Conservation (phyloP, 2,797 vertebrate species). For the Silurus lanzhouensis region DNA sequence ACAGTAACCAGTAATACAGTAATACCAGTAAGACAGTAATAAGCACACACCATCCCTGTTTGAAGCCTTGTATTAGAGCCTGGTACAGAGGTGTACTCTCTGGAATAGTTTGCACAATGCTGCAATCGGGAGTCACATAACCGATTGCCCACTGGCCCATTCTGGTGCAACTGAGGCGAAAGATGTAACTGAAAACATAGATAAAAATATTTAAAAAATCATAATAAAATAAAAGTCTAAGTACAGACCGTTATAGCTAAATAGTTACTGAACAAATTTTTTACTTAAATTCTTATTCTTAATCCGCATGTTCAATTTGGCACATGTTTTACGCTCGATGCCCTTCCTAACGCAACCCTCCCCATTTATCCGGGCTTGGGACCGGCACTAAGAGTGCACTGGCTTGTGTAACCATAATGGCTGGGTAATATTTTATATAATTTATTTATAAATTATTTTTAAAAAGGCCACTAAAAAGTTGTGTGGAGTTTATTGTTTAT, state of each 20-base stretch:
- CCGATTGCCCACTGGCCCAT: slow-evolving; percentile 90
- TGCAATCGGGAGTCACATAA: slow-evolving; percentile 76
- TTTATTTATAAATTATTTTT: too few species aligned
- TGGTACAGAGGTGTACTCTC: slow-evolving; percentile 78
- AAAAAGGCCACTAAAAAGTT: background rate
- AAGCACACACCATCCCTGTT: slow-evolving; percentile 78
- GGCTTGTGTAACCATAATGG: too few species aligned
- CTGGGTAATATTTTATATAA: too few species aligned
- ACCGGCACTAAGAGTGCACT: too few species aligned
- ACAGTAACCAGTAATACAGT: too few species aligned
- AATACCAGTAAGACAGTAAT: background rate
- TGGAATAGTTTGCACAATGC: slow-evolving; percentile 84
- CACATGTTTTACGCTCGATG: too few species aligned
- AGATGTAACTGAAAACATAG: slow-evolving; percentile 78
- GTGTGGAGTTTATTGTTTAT: background rate
- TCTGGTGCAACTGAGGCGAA: slow-evolving; percentile 85
- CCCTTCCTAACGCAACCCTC: too few species aligned
- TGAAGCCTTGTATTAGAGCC: slow-evolving; percentile 80
- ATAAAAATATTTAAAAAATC: background rate
- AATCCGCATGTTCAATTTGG: too few species aligned
- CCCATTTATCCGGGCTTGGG: too few species aligned
- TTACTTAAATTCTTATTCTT: too few species aligned
- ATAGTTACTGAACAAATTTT: too few species aligned
- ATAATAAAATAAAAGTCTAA: background rate
- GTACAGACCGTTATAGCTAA: background rate